Evolutionary conservation across 2,888 invertebrate species (phyloP).

Genomic region (Trachelus iudaicus): DNA sequence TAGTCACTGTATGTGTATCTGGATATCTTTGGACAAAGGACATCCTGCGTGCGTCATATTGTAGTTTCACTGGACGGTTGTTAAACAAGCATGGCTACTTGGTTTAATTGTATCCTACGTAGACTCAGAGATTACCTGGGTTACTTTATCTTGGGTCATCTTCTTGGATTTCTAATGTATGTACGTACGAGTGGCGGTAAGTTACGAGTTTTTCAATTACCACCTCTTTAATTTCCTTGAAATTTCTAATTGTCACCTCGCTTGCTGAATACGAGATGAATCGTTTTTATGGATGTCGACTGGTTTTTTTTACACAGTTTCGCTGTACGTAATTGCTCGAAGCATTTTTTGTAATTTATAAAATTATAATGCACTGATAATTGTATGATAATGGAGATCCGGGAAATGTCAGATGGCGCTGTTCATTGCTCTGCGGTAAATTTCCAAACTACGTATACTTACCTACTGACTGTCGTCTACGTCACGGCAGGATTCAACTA

Average conservation of each 20-base stretch:
- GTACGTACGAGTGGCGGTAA: conserved; percentile 29
- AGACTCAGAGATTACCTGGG: conserved; percentile 29
- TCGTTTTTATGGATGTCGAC: not conserved
- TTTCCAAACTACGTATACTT: not conserved
- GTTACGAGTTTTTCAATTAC: conserved; percentile 16
- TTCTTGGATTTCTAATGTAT: not conserved
- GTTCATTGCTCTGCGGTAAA: not conserved
- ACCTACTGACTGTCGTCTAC: conserved; percentile 12
- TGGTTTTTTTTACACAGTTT: not conserved
- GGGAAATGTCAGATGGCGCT: not conserved
- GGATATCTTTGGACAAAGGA: conserved; percentile 40
- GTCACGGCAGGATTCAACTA: conserved; percentile 51
- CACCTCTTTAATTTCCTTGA: not conserved
- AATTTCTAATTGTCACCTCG: not conserved
- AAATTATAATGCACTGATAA: not conserved
- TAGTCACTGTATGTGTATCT: not conserved
- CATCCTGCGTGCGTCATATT: conserved; percentile 47
- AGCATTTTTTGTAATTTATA: not conserved
- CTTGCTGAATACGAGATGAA: not conserved
- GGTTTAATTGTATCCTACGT: conserved; percentile 46
- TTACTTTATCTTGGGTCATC: conserved; percentile 12
- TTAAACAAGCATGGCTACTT: conserved; percentile 42
- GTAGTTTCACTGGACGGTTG: conserved; percentile 14
- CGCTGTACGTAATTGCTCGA: not conserved
- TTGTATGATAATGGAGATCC: not conserved